Conservation (phyloP, 2,113 vertebrate genomes). For the Mesoclemmys tuberculata region DNA sequence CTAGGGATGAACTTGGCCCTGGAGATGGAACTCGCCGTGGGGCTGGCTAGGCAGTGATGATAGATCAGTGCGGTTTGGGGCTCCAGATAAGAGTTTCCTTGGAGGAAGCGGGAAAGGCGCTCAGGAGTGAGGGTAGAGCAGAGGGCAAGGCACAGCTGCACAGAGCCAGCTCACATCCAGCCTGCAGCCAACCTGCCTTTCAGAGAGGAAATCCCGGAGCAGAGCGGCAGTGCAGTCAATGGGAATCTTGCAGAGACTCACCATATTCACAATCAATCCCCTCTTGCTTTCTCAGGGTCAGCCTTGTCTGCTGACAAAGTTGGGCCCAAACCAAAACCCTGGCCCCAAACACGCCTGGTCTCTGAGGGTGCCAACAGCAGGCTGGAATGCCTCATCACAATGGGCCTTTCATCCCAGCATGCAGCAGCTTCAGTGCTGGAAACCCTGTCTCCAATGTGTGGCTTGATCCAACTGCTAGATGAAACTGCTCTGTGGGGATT, state of each 20-base stretch:
- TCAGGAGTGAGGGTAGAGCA: conserved; percentile 64
- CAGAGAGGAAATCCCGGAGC: not conserved
- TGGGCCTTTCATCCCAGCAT: not conserved
- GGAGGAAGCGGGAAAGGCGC: conserved; percentile 27
- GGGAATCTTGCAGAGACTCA: not conserved
- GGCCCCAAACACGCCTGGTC: not conserved
- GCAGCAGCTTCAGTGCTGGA: not conserved
- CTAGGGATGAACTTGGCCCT: not conserved
- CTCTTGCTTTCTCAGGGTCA: not conserved
- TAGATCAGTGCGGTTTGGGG: not conserved
- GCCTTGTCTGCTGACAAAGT: not conserved
- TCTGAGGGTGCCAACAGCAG: not conserved
- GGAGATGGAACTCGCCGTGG: not conserved
- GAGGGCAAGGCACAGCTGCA: conserved; percentile 59
- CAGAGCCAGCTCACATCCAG: not conserved
- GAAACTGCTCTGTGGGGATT: not conserved
- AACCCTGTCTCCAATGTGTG: not conserved
- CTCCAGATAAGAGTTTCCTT: not conserved
- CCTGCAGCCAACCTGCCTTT: not conserved
- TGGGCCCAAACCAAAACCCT: not conserved
- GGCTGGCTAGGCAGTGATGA: not conserved
- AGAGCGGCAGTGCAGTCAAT: not conserved
- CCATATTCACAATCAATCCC: not conserved
- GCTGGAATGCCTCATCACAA: not conserved
- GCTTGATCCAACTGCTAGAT: not conserved